These are phyloP conservation scores for Hapalemur alaotrensis DNA, from an alignment of 2,797 vertebrate species.

Conservation along the genomic window DNA sequence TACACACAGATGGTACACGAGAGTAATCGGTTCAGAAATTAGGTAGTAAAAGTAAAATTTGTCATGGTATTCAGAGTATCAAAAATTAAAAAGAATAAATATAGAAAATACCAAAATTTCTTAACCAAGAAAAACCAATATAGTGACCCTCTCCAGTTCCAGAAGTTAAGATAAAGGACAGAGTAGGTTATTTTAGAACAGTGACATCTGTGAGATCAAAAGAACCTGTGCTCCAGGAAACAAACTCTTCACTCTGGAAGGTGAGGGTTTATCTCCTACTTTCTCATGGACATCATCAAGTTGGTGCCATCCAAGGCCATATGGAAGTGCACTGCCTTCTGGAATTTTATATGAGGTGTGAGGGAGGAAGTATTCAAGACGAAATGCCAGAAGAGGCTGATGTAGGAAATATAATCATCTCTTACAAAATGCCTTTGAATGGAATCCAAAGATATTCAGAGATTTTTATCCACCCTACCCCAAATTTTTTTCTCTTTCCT, in stretches of 20 bases:
- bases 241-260: not conserved
- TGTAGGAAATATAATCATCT: conserved; percentile 24
- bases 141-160: not conserved
- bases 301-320: conserved; percentile 33
- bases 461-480: not conserved
- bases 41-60: not conserved
- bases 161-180: not conserved
- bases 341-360: conserved; percentile 32
- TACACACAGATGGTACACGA: not conserved
- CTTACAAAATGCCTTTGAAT: conserved; percentile 41
- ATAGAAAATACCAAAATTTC: not conserved
- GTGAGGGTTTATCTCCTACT: not conserved
- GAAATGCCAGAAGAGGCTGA: not conserved
- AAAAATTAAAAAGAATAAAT: not conserved
- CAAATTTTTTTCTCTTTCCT: not conserved
- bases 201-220: conserved; percentile 45
- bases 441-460: conserved; percentile 47
- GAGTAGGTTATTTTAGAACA: conserved; percentile 16
- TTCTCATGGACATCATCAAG: conserved; percentile 32
- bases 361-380: conserved; percentile 36
- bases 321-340: conserved; percentile 30
- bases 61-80: not conserved
- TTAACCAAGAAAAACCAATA: not conserved
- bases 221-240: not conserved
- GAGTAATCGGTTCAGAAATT: not conserved